Base-by-base conservation (phyloP, 1,140 invertebrate genomes). In the Philopotamus ludificatus region DNA sequence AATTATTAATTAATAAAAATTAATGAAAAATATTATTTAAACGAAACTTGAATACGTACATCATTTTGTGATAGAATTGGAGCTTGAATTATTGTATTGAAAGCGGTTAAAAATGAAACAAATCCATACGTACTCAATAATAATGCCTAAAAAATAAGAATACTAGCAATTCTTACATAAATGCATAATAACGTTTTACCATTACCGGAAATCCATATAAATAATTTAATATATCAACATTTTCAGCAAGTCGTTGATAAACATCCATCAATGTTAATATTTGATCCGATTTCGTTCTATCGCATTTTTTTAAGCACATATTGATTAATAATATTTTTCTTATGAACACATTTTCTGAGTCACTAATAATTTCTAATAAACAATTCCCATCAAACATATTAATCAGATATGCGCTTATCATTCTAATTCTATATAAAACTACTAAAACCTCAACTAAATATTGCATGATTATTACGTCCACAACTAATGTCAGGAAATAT, bases 311-410 rank as follows among this genome's bases (percentile, higher is more conserved):
- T 16, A 16, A 20, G 44, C 18, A 15, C 4, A 15, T 47, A 9
- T 47, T 16, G 44, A 12, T 9, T 8, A 47, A 47, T 12, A 4
- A 20, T 15, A 47, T 9, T 47, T 9, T 47, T 8, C 44, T 4
- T 9, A 15, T 4, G 4, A 15, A 15, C 8, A 20, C 18, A 47
- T 20, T 47, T 15, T 47, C 10, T 9, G 44, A 9, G 44, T 16
- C 4, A 47, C 44, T 16, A 47, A 47, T 16, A 47, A 4, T 47
- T 47, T 20, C 44, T n/a, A 47, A 15, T 47, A 47, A 47, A 47
- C 18, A 15, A 8, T 20, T 15, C 7, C 44, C 10, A 4, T 47
- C 15, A 4, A 9, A 4, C 7, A 7, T 47, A 16, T 4, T 7
- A 4, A 47, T 16, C 18, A 47, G 18, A 47, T 47, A 20, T 7